phyloP scores from a whole-genome alignment of 2,888 invertebrate species.

The Anthrax anthrax region DNA sequence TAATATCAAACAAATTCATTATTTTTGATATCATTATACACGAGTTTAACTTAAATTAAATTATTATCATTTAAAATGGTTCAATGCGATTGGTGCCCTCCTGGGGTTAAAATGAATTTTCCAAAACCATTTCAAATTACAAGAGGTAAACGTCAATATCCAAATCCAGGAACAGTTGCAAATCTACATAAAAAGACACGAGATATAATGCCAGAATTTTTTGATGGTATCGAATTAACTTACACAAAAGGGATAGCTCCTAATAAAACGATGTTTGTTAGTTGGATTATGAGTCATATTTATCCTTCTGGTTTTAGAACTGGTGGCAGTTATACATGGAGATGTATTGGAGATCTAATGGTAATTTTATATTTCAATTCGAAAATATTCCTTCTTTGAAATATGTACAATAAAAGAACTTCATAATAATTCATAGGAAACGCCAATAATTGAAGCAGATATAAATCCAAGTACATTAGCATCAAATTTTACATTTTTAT shows the following conservation, averaged over 20 bases:
- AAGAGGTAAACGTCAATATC: slow-evolving; percentile 18
- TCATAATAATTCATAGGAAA: slow-evolving; percentile 18
- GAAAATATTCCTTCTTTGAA: no score
- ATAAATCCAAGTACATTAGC: slow-evolving; percentile 30
- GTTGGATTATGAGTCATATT: slow-evolving; percentile 28
- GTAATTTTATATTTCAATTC: slow-evolving; percentile 13
- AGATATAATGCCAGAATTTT: slow-evolving; percentile 29
- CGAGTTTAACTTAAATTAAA: no score
- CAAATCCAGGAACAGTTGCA: slow-evolving; percentile 30
- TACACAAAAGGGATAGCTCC: slow-evolving; percentile 23
- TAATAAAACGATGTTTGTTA: slow-evolving; percentile 23
- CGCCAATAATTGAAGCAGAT: slow-evolving; percentile 29
- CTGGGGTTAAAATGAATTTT: slow-evolving; percentile 15
- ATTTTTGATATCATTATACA: no score
- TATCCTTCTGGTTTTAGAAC: slow-evolving; percentile 29
- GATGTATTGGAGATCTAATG: slow-evolving; percentile 22
- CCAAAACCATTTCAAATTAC: slow-evolving; percentile 23
- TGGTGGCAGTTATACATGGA: slow-evolving; percentile 27
- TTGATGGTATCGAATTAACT: slow-evolving; percentile 28
- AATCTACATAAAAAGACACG: slow-evolving; percentile 28
- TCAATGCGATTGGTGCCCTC: slow-evolving; percentile 1
- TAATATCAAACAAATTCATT: no score
- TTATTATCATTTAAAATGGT: slow-evolving; percentile 2
- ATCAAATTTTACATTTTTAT: slow-evolving; percentile 26
- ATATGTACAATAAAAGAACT: neutral